These are phyloP conservation scores for Hydrochoerus hydrochaeris DNA, from an alignment of 2,113 vertebrate genomes.

Conservation along the genomic window DNA sequence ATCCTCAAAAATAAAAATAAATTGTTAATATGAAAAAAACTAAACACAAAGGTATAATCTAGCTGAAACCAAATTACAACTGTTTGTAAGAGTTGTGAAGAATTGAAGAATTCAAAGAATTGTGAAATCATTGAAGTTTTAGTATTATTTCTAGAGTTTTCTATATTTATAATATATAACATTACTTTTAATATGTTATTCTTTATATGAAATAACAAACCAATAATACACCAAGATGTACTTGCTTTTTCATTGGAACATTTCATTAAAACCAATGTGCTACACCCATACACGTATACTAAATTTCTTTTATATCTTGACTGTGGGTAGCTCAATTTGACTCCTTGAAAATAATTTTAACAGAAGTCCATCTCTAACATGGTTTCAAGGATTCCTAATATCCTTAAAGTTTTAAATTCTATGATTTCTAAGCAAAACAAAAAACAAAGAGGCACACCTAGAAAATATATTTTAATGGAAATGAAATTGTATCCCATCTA, in stretches of 20 bases:
- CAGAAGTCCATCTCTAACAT: background rate
- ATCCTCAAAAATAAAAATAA: background rate
- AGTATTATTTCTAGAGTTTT: background rate
- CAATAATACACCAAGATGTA: background rate
- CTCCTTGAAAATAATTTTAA: background rate
- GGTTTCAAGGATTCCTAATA: background rate
- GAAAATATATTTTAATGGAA: background rate
- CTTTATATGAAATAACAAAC: background rate
- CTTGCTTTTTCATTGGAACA: background rate
- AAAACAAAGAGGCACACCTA: background rate
- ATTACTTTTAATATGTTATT: slow-evolving; percentile 4
- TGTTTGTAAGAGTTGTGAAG: background rate
- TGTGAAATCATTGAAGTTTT: background rate
- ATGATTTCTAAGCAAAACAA: background rate
- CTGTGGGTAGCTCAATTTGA: background rate
- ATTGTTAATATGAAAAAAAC: background rate
- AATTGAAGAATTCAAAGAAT: too few relatives aligned
- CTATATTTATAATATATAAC: background rate
- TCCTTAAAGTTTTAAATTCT: background rate
- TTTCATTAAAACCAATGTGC: background rate
- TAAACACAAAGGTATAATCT: background rate
- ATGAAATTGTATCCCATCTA: background rate
- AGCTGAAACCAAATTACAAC: background rate
- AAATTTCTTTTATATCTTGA: background rate
- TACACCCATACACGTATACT: background rate